Conservation (phyloP, 2,888 invertebrate species). For the Archaeoteleia sp. region DNA sequence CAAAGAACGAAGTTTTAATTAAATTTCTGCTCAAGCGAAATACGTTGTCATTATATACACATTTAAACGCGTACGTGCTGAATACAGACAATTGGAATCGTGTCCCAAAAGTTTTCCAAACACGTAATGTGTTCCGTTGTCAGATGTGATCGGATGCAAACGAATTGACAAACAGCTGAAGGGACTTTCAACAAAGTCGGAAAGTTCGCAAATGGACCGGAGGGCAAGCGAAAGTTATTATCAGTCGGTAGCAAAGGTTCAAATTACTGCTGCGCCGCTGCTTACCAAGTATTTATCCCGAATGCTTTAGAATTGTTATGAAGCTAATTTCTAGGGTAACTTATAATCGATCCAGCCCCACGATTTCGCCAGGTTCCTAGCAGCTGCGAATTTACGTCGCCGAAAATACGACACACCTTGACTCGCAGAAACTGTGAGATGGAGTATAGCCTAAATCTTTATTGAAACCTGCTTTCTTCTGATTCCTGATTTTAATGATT, state of each 20-base stretch:
- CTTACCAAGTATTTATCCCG: slow-evolving; percentile 36
- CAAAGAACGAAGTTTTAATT: too few relatives aligned
- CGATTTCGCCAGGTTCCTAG: slow-evolving; percentile 10
- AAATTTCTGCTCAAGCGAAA: too few relatives aligned
- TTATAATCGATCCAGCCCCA: slow-evolving; percentile 19
- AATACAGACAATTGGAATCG: too few relatives aligned
- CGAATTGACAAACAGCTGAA: neutral
- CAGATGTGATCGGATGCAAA: neutral
- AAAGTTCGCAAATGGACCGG: neutral
- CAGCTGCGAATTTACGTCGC: slow-evolving; percentile 4
- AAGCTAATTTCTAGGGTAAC: slow-evolving; percentile 23
- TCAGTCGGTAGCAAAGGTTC: slow-evolving; percentile 49
- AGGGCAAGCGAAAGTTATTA: slow-evolving; percentile 52
- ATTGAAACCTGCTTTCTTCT: too few relatives aligned
- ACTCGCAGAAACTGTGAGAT: too few relatives aligned
- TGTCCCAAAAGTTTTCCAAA: too few relatives aligned
- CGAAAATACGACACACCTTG: neutral
- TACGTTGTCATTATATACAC: too few relatives aligned
- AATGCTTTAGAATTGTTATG: slow-evolving; percentile 34
- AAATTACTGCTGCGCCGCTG: slow-evolving; percentile 27
- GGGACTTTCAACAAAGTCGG: slow-evolving; percentile 4
- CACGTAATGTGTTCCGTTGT: neutral
- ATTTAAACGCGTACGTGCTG: too few relatives aligned
- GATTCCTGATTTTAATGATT: too few relatives aligned
- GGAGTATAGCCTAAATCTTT: too few relatives aligned